Percentiles rank a stretch among this genome's conserved stretches.
Evolutionary conservation across 2,888 invertebrate genomes (phyloP).

Genomic region (Mythimna loreyi): DNA sequence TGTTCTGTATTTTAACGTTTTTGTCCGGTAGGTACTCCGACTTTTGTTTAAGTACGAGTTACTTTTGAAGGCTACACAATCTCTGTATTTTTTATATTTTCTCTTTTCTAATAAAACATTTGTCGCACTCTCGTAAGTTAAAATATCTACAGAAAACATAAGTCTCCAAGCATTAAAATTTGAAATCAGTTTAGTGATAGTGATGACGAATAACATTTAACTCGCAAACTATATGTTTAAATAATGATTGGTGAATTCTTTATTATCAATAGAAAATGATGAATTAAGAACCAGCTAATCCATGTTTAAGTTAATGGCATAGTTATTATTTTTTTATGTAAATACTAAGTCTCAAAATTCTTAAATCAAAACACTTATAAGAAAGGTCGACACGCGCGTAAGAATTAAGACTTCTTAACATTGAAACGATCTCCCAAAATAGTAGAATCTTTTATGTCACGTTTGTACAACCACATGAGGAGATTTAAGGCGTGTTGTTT

Average conservation of each 20-base stretch:
- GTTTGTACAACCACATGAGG: slow-evolving; percentile 60
- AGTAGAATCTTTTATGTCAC: slow-evolving; percentile 61
- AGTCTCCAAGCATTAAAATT: background rate
- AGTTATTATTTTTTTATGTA: no score
- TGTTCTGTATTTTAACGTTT: slow-evolving; percentile 63
- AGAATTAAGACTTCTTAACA: slow-evolving; percentile 33
- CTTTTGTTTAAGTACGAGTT: slow-evolving; percentile 18
- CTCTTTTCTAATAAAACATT: slow-evolving; percentile 5
- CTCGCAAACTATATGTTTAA: no score
- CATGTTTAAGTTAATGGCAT: no score
- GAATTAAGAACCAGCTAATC: no score
- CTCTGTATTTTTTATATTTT: slow-evolving; percentile 9
- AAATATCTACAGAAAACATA: background rate
- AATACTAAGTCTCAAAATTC: background rate
- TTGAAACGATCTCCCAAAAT: slow-evolving; percentile 49
- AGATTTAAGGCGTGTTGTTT: slow-evolving; percentile 79
- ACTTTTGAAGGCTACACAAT: slow-evolving; percentile 26
- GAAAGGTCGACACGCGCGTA: background rate
- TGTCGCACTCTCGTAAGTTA: slow-evolving; percentile 13
- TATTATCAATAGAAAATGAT: no score
- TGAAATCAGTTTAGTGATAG: background rate
- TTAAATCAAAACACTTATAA: background rate
- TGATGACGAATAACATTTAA: background rate
- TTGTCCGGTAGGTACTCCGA: slow-evolving; percentile 58
- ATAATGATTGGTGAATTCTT: no score